phyloP scores from a whole-genome alignment of 2,113 vertebrate genomes.

The Melanostigma gelatinosum region DNA sequence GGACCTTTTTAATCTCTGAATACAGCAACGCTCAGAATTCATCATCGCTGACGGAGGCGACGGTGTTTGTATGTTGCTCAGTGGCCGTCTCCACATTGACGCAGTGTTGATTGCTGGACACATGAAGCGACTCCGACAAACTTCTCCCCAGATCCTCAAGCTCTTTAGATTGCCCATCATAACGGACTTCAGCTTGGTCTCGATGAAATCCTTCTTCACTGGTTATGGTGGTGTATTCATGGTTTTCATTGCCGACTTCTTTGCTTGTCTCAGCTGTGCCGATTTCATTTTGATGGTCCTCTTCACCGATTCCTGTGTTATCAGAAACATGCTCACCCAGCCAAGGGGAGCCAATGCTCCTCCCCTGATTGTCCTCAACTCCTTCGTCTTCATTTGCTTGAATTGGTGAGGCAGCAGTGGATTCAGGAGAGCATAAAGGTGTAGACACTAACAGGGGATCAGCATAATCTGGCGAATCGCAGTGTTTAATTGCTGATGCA shows the following conservation, averaged over 20 bases:
- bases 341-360: neutral
- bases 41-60: conserved; percentile 69
- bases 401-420: conserved; percentile 1
- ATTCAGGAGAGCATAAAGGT: conserved; percentile 36
- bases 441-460: conserved; percentile 38
- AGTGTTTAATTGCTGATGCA: conserved; percentile 40
- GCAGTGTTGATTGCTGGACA: conserved; percentile 60
- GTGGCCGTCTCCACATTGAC: conserved; percentile 7
- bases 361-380: conserved; percentile 11
- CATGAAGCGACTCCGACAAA: conserved; percentile 69
- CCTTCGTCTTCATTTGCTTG: conserved; percentile 32
- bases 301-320: conserved; percentile 24
- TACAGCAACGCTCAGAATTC: conserved; percentile 71
- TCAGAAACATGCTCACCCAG: conserved; percentile 9
- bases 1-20: conserved; percentile 15
- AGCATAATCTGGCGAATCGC: conserved; percentile 15
- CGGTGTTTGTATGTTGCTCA: conserved; percentile 39
- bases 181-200: conserved; percentile 18
- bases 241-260: conserved; percentile 26
- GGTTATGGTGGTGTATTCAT: conserved; percentile 13
- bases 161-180: conserved; percentile 50
- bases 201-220: conserved; percentile 27
- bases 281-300: conserved; percentile 20
- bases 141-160: conserved; percentile 74
- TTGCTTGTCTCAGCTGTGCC: neutral